phyloP scores from a whole-genome alignment of 2,113 vertebrate species.

The Ptyas mucosa region DNA sequence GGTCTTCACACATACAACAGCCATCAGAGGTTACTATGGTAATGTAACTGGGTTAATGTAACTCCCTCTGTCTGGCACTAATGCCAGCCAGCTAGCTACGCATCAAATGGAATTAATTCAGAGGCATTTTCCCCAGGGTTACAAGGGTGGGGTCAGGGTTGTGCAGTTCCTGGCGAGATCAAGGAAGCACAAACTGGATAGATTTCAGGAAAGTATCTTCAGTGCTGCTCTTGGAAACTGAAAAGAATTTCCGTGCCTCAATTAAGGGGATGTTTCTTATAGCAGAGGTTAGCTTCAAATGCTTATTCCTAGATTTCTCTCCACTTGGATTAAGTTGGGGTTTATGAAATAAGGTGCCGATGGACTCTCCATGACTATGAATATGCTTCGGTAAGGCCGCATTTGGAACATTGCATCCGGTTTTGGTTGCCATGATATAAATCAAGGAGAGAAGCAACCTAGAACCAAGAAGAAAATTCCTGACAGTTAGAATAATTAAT shows the following conservation, averaged over 20 bases:
- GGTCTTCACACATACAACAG: too few relatives aligned
- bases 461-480: too few relatives aligned
- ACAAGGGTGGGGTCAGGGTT: neutral
- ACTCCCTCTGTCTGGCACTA: neutral
- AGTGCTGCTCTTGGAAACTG: neutral
- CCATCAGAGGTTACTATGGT: neutral
- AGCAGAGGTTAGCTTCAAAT: neutral
- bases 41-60: neutral
- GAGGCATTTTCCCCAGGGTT: neutral
- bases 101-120: neutral
- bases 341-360: neutral
- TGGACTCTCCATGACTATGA: neutral
- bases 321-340: neutral
- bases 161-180: neutral
- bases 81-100: neutral
- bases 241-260: neutral
- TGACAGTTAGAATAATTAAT: too few relatives aligned
- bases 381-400: neutral
- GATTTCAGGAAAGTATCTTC: neutral
- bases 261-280: neutral
- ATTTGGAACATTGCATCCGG: neutral
- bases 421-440: neutral
- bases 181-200: neutral
- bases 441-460: too few relatives aligned
- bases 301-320: neutral